Evolutionary conservation across 2,113 vertebrate species (phyloP).

Genomic region (Gadus macrocephalus): DNA sequence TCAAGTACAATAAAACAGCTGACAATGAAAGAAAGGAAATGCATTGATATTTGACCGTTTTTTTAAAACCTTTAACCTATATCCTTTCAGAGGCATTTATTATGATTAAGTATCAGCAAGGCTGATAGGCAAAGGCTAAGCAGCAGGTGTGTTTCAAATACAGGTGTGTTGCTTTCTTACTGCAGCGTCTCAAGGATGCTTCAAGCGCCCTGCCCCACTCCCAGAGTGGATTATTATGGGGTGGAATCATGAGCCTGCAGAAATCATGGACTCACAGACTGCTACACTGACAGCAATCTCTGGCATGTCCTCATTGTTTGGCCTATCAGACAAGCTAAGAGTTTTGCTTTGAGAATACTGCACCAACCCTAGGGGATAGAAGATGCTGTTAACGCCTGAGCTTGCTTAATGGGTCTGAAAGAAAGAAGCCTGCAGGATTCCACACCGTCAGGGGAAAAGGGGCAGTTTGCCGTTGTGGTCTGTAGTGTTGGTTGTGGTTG

Average conservation of each 20-base stretch:
- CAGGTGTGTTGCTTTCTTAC: no score
- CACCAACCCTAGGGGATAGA: constrained; percentile 8
- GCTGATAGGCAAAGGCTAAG: no score
- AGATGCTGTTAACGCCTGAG: constrained; percentile 12
- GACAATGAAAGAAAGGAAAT: no score
- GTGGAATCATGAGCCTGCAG: neutral
- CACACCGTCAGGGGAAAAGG: constrained; percentile 17
- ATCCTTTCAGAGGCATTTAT: no score
- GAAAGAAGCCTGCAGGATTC: constrained; percentile 21
- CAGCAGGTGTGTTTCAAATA: no score
- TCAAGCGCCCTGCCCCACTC: neutral
- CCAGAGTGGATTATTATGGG: neutral
- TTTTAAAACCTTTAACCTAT: no score
- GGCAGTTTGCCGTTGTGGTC: constrained; percentile 9
- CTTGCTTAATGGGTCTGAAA: constrained; percentile 9
- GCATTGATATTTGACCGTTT: no score
- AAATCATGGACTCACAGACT: neutral
- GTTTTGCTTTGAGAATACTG: neutral
- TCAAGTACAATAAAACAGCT: no score
- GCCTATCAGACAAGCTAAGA: constrained; percentile 10
- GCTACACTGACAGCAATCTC: neutral
- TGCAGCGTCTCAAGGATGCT: no score
- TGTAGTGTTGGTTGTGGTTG: neutral
- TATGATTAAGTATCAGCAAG: no score
- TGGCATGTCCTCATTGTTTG: neutral